Conservation (phyloP, 2,113 vertebrate species). For the Electrona antarctica region DNA sequence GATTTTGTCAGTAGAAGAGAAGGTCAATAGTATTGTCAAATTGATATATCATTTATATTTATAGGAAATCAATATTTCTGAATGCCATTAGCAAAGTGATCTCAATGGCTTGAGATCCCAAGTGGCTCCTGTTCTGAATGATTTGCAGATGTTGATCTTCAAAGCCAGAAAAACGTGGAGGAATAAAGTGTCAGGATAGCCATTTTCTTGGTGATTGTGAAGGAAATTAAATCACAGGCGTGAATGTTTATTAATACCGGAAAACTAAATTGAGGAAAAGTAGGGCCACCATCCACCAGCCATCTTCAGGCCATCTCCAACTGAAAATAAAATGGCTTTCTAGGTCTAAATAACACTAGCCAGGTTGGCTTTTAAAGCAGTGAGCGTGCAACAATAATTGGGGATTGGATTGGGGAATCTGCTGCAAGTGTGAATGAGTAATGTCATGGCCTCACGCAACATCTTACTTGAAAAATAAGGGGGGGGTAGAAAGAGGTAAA, state of each 20-base stretch:
- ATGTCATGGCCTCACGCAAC: not conserved
- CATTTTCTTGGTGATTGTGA: conserved; percentile 8
- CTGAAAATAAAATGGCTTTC: too few relatives aligned
- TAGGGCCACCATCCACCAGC: too few relatives aligned
- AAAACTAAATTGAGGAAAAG: too few relatives aligned
- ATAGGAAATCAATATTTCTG: conserved; percentile 50
- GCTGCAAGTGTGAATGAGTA: too few relatives aligned
- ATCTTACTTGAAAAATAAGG: not conserved
- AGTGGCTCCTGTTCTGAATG: conserved; percentile 29
- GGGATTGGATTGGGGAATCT: too few relatives aligned
- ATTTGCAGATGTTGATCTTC: conserved; percentile 37
- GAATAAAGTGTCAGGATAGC: conserved; percentile 26
- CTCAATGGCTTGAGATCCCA: conserved; percentile 36
- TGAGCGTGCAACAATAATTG: too few relatives aligned
- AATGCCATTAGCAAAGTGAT: conserved; percentile 54
- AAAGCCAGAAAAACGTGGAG: conserved; percentile 10
- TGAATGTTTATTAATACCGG: not conserved
- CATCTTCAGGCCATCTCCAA: too few relatives aligned
- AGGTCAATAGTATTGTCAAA: conserved; percentile 40
- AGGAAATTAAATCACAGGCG: conserved; percentile 13
- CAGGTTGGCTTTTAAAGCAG: too few relatives aligned
- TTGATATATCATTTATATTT: conserved; percentile 35
- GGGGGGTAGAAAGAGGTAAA: conserved; percentile 20
- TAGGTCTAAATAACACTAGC: too few relatives aligned
- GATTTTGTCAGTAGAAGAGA: conserved; percentile 27